Base-by-base conservation (phyloP, 2,888 invertebrate species). In the Heteromyza rotundicornis region DNA sequence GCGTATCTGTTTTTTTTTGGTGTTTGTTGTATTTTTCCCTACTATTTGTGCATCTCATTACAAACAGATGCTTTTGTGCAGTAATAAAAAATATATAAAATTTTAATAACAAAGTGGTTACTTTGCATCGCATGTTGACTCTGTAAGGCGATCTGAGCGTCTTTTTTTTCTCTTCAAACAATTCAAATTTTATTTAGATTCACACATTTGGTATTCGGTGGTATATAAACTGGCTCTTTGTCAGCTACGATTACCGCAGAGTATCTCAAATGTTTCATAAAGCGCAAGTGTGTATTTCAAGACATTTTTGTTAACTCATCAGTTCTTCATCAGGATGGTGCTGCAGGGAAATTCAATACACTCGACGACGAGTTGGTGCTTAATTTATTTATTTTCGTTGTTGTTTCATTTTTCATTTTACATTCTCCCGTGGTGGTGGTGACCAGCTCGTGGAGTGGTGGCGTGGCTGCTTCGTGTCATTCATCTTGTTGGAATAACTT, bases 61-160 rank as follows among this genome's bases (percentile, higher is more conserved):
- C 62, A 66, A 68, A 65, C 68, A 68, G 68, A 68, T 68, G 67
- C 63, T 64, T 20, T 27, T 16, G 35, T 32, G 17, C 32, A 19
- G n/a, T n/a, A n/a, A n/a, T n/a, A n/a, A n/a, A n/a, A n/a, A n/a
- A n/a, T n/a, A n/a, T n/a, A n/a, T n/a, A n/a, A n/a, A n/a, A 32
- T 17, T 14, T 7, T 14, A 12, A 53, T 19, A 53, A 53, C n/a
- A 53, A 51, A 51, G n/a, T 50, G 50, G 49, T 27, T 57, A 16
- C 49, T 24, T 23, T 49, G 16, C 51, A 52, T 52, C 40, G 24
- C 50, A 24, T 59, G 49, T 60, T 60, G 27, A 50, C 49, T 49
- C 47, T 60, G 59, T 47, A 60, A 60, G 36, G 27, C 35, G 59
- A 60, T 54, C 54, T 23, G 12, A n/a, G 35, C 35, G 23, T 35